A percentile compares a stretch with the other conserved stretches of the same genome.
Evolutionary conservation across 2,888 invertebrate genomes (phyloP).

Genomic region (Embidobia sp.): DNA sequence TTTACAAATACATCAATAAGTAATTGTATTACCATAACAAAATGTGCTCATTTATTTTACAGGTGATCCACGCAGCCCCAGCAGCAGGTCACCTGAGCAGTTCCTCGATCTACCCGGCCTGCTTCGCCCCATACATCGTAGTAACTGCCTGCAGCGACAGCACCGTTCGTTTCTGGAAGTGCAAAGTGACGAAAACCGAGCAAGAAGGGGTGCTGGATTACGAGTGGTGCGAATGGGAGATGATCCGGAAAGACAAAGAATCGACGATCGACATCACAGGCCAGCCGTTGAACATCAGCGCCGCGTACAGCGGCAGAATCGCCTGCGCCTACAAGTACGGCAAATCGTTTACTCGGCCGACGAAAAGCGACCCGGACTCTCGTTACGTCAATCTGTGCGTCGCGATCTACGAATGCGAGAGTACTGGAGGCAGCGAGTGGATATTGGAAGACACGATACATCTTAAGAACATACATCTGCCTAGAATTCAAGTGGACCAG

Average conservation of each 20-base stretch:
- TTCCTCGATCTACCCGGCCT: conserved; percentile 99
- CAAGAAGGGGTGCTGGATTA: conserved; percentile 83
- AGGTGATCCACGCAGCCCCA: conserved; percentile 94
- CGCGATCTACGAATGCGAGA: conserved; percentile 99
- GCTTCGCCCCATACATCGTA: conserved; percentile 97
- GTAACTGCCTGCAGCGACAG: conserved; percentile 98
- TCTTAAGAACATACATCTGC: conserved; percentile 94
- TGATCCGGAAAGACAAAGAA: conserved; percentile 88
- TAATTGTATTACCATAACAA: too few species aligned
- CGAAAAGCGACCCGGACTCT: conserved; percentile 88
- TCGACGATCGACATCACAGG: conserved; percentile 89
- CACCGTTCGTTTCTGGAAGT: conserved; percentile 94
- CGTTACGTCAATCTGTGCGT: conserved; percentile 95
- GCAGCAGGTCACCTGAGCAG: conserved; percentile 98
- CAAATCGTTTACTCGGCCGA: conserved; percentile 92
- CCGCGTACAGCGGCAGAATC: conserved; percentile 98
- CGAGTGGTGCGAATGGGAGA: conserved; percentile 94
- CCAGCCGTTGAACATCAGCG: conserved; percentile 95
- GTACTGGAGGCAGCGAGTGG: conserved; percentile 98
- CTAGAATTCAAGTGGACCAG: conserved; percentile 90
- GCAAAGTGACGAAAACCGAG: conserved; percentile 84
- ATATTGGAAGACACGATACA: conserved; percentile 97
- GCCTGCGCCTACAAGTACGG: conserved; percentile 98
- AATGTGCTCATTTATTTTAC: too few species aligned
- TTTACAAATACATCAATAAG: too few species aligned